Percentiles rank a stretch among this genome's conserved stretches.
phyloP scores from a whole-genome alignment of 1,140 invertebrate species.

The Gerris buenoi region DNA sequence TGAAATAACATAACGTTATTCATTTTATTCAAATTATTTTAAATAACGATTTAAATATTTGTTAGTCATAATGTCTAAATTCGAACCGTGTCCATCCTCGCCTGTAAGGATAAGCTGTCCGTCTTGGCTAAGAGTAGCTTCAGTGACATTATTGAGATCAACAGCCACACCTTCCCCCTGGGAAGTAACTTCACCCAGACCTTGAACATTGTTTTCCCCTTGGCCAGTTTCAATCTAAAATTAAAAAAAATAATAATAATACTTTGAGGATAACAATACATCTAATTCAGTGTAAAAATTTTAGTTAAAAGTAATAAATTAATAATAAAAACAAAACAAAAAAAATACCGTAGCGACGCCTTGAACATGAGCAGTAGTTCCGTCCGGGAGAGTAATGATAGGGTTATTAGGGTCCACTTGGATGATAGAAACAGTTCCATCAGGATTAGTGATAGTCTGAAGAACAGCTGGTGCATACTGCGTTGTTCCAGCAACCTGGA shows the following conservation, averaged over 20 bases:
- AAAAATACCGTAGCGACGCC: slow-evolving; percentile 64
- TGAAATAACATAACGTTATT: too few relatives aligned
- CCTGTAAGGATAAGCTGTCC: slow-evolving; percentile 88
- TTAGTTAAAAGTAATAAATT: too few relatives aligned
- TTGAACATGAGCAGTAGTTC: slow-evolving; percentile 86
- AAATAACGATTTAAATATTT: too few relatives aligned
- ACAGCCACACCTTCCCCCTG: slow-evolving; percentile 52
- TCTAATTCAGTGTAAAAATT: too few relatives aligned
- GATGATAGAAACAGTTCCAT: slow-evolving; percentile 89
- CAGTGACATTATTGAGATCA: slow-evolving; percentile 73
- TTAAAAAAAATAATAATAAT: too few relatives aligned
- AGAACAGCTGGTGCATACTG: slow-evolving; percentile 81
- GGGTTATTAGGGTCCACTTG: slow-evolving; percentile 90
- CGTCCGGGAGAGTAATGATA: slow-evolving; percentile 87
- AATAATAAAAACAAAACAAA: too few relatives aligned
- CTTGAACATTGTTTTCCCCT: slow-evolving; percentile 51
- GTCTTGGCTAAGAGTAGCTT: slow-evolving; percentile 74
- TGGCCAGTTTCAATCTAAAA: slow-evolving; percentile 60
- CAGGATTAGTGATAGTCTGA: slow-evolving; percentile 89
- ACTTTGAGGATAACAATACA: too few relatives aligned
- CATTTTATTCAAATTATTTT: too few relatives aligned
- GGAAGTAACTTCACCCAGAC: slow-evolving; percentile 59
- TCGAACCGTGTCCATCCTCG: slow-evolving; percentile 77
- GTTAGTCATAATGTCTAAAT: too few relatives aligned
- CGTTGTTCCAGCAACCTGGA: slow-evolving; percentile 37